Evolutionary conservation across 2,888 invertebrate genomes (phyloP), one percentile per base, ranked within the genome.

Genomic region (Epinotia bilunana): DNA sequence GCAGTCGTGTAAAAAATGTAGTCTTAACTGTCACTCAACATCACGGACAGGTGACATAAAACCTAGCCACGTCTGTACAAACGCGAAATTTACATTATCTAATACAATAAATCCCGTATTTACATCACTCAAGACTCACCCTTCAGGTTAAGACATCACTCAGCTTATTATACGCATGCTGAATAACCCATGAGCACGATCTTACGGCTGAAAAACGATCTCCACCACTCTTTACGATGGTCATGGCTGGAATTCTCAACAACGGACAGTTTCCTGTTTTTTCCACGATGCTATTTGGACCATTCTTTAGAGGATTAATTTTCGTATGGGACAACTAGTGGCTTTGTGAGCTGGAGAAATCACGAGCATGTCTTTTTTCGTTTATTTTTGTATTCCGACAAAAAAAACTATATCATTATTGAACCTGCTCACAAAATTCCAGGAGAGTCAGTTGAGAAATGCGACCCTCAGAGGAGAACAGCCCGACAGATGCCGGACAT

Each of bases 171-270:
- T 61, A 61, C 61, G 61, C 61, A 13, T 23, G 58, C 13, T 61
- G 33, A 33, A 61, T 61, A 61, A 53, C 33, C 16, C 61, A 61
- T 61, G 61, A 61, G 33, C 33, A 33, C 61, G 53, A 53, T 39
- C 53, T 61, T 61, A n/a, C 28, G 33, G 28, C 33, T 61, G 61
- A 61, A 33, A 61, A 61, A 61, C 61, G 61, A 33, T 61, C 16
- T 23, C 61, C 33, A 33, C 61, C 61, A 61, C 61, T 33, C 61
- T 61, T 61, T 61, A 61, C 33, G 61, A 16, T 33, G 61, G n/a
- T n/a, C 61, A 61, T 33, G 61, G 28, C 2, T n/a, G 3, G 61
- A 61, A 53, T 53, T n/a, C 53, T n/a, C 53, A 53, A 53, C n/a
- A 13, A 39, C 39, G 39, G n/a, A 5, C n/a, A 53, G 53, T 53